These are phyloP conservation scores for Lepilemur septentrionalis DNA, from an alignment of 2,797 vertebrate genomes.

Conservation along the genomic window DNA sequence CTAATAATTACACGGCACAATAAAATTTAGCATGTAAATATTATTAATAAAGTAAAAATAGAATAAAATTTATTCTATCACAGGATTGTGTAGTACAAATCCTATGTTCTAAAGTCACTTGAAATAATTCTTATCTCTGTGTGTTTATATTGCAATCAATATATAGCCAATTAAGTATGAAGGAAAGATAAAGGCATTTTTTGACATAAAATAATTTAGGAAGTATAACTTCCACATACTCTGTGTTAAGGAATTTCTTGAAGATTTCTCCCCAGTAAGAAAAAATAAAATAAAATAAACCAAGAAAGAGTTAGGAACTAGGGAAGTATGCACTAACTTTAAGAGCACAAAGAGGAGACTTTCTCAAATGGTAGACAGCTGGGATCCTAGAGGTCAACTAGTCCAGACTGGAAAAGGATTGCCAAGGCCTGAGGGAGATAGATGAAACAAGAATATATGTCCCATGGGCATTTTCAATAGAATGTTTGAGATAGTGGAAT, in stretches of 20 bases:
- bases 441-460: not conserved
- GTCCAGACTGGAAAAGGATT: not conserved
- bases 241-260: not conserved
- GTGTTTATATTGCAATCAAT: not conserved
- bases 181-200: not conserved
- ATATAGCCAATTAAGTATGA: not conserved
- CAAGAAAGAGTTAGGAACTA: not conserved
- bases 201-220: not conserved
- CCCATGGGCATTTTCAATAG: not conserved
- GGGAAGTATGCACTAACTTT: not conserved
- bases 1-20: not conserved
- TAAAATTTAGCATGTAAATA: not conserved
- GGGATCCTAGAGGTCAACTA: not conserved
- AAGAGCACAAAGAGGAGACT: not conserved
- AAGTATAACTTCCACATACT: not conserved
- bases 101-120: not conserved
- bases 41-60: not conserved
- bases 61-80: not conserved
- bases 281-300: not conserved
- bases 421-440: not conserved
- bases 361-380: not conserved
- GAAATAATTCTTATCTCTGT: not conserved
- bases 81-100: not conserved
- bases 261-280: not conserved
- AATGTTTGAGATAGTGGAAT: not conserved